These are phyloP conservation scores for Urocitellus parryii DNA, from an alignment of 2,113 vertebrate species.

Conservation along the genomic window DNA sequence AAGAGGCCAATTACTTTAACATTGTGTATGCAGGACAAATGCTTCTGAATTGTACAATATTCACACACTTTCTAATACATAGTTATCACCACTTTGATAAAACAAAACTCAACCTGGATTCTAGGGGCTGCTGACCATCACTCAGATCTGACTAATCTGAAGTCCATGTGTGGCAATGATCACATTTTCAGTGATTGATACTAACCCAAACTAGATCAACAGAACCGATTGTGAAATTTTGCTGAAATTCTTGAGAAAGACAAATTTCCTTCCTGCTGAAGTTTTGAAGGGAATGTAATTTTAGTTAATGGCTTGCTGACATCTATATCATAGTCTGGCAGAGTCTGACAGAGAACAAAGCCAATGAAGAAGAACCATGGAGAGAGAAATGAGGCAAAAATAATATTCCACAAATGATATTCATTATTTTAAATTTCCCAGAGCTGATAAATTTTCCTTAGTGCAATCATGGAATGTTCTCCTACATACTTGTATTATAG, in stretches of 20 bases:
- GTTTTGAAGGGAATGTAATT: not conserved
- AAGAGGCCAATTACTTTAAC: too few relatives aligned
- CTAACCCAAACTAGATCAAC: not conserved
- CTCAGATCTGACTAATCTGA: not conserved
- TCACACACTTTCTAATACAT: fast-evolving
- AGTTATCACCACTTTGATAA: not conserved
- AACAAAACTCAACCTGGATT: not conserved
- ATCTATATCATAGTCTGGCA: not conserved
- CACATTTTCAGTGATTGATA: not conserved
- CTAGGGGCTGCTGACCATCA: not conserved
- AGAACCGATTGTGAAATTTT: not conserved
- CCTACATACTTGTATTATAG: not conserved
- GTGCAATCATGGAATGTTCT: too few relatives aligned
- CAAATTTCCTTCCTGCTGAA: not conserved
- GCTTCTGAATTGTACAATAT: too few relatives aligned
- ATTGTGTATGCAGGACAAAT: not conserved
- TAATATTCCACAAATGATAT: not conserved
- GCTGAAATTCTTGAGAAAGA: not conserved
- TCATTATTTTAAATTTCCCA: not conserved
- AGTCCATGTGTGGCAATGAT: not conserved
- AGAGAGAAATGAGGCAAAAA: not conserved
- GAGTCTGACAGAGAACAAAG: not conserved
- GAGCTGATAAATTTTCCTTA: not conserved
- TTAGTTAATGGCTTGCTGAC: not conserved
- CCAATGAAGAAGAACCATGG: not conserved